A percentile compares a stretch with the other conserved stretches of the same genome.
These are phyloP conservation scores for Lanistes nyassanus DNA, from an alignment of 1,140 invertebrate species.

Conservation along the genomic window DNA sequence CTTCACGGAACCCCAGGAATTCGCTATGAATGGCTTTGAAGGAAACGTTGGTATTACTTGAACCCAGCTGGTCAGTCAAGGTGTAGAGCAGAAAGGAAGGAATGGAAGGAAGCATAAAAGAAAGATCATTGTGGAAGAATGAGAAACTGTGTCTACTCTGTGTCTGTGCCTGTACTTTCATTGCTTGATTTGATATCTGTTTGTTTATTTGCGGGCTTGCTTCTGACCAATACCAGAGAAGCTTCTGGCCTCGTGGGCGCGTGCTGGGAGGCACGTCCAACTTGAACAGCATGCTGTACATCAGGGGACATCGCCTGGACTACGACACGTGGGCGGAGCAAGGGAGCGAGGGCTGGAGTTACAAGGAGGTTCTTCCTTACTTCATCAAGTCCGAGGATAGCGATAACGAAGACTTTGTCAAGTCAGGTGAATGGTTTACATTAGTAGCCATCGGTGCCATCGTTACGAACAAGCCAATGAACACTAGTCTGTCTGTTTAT, in stretches of 20 bases:
- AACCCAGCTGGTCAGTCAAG: too few relatives aligned
- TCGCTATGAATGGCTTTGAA: conserved; percentile 21
- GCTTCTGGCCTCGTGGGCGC: conserved; percentile 16
- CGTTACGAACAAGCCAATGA: not conserved
- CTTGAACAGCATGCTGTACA: conserved; percentile 26
- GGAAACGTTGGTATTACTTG: conserved; percentile 2
- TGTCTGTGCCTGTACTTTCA: too few relatives aligned
- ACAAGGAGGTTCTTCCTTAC: conserved; percentile 84
- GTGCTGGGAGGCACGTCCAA: conserved; percentile 27
- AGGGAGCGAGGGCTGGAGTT: conserved; percentile 92
- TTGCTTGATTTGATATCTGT: not conserved
- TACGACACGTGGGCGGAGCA: conserved; percentile 90
- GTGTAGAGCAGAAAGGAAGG: not conserved
- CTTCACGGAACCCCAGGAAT: conserved; percentile 13
- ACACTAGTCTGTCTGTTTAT: not conserved
- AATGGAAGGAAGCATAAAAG: not conserved
- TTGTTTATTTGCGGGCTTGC: not conserved
- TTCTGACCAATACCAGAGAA: not conserved
- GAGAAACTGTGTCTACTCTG: too few relatives aligned
- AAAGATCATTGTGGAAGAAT: not conserved
- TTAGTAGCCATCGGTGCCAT: not conserved
- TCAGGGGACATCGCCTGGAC: conserved; percentile 86
- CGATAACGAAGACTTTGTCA: conserved; percentile 17
- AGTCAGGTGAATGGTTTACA: conserved; percentile 12
- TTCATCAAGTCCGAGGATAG: conserved; percentile 82